Evolutionary conservation across 2,888 invertebrate genomes (phyloP).

Genomic region (Andrena trimmerana): DNA sequence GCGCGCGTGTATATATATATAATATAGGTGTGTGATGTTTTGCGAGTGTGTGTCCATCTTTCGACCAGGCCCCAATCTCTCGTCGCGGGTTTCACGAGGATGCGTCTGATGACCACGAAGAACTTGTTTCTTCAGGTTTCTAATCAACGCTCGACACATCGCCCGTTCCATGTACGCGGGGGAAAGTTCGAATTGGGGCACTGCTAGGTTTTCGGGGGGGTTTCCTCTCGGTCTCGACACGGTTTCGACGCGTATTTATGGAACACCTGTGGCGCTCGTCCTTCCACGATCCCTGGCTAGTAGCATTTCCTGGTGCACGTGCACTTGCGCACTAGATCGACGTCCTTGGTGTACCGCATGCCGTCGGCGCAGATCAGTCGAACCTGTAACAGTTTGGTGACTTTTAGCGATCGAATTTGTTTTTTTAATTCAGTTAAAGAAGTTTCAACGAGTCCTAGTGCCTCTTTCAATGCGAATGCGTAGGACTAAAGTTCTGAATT

Average conservation of each 20-base stretch:
- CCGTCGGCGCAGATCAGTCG: conserved; percentile 97
- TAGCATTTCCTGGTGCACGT: conserved; percentile 97
- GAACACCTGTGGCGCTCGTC: conserved; percentile 61
- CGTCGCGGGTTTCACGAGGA: conserved; percentile 39
- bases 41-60: conserved; percentile 77
- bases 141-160: conserved; percentile 37
- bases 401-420: not conserved
- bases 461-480: too few relatives aligned
- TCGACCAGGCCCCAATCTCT: conserved; percentile 56
- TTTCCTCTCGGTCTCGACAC: conserved; percentile 66
- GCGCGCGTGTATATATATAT: conserved; percentile 58
- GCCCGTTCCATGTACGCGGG: conserved; percentile 22
- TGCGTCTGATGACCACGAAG: conserved; percentile 16
- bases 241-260: conserved; percentile 63
- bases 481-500: too few relatives aligned
- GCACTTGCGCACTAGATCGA: conserved; percentile 98
- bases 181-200: conserved; percentile 59
- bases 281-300: conserved; percentile 81
- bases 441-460: too few relatives aligned
- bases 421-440: too few relatives aligned
- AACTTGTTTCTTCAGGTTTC: not conserved
- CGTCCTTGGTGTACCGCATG: conserved; percentile 96
- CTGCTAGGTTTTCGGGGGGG: conserved; percentile 65
- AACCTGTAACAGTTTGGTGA: conserved; percentile 86
- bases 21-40: conserved; percentile 1